Percentiles rank a stretch among this genome's conserved stretches.
These are phyloP conservation scores for Monopterus albus DNA, from an alignment of 2,113 vertebrate genomes.

Conservation along the genomic window DNA sequence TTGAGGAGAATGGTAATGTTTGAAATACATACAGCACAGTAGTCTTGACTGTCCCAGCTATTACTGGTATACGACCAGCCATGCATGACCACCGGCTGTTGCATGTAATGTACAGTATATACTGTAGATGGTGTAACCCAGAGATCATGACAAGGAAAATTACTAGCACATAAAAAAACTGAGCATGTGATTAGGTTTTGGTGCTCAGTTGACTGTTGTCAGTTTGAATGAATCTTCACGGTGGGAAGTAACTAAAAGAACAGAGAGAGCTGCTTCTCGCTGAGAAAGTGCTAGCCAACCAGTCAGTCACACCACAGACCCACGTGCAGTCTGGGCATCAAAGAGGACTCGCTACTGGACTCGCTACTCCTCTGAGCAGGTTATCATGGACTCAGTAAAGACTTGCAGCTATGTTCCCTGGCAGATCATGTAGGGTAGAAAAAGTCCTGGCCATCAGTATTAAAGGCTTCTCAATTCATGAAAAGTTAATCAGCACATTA, in stretches of 20 bases:
- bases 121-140: too few relatives aligned
- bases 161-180: too few relatives aligned
- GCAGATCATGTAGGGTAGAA: background rate
- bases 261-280: slow-evolving; percentile 3
- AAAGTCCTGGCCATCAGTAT: background rate
- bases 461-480: background rate
- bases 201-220: background rate
- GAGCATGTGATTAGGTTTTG: background rate
- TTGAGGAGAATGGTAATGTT: too few relatives aligned
- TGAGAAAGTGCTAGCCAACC: slow-evolving; percentile 15
- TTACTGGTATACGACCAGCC: too few relatives aligned
- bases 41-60: too few relatives aligned
- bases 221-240: slow-evolving; percentile 23
- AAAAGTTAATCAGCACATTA: slow-evolving; percentile 7
- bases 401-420: background rate
- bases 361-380: background rate
- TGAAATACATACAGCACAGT: slow-evolving; percentile 21
- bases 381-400: slow-evolving; percentile 15
- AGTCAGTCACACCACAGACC: slow-evolving; percentile 26
- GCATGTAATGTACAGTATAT: too few relatives aligned
- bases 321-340: slow-evolving; percentile 34
- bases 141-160: too few relatives aligned
- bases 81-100: too few relatives aligned
- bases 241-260: slow-evolving; percentile 4
- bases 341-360: slow-evolving; percentile 12